Evolutionary conservation across 2,113 vertebrate species (phyloP).

Genomic region (Triplophysa dalaica): DNA sequence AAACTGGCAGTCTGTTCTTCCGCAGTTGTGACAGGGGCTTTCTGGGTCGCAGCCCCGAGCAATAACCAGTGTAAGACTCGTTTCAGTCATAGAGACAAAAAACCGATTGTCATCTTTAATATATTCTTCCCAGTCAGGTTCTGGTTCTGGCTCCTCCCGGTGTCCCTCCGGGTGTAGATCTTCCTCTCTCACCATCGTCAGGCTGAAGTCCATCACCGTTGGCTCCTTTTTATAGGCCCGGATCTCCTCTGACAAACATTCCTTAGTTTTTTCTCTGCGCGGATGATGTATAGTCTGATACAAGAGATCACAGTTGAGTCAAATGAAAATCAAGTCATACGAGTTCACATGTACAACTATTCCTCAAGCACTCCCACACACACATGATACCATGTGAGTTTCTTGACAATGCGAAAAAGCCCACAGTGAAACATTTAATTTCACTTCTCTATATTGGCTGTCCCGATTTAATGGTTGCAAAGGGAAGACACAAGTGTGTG

Average conservation of each 20-base stretch:
- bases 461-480: neutral
- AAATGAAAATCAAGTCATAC: neutral
- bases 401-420: neutral
- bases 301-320: neutral
- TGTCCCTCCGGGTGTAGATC: constrained; percentile 8
- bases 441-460: neutral
- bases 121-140: neutral
- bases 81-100: constrained; percentile 67
- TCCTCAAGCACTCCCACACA: neutral
- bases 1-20: constrained; percentile 51
- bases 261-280: neutral
- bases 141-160: neutral
- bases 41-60: constrained; percentile 58
- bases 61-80: constrained; percentile 62
- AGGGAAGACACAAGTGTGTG: no score
- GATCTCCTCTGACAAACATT: constrained; percentile 41
- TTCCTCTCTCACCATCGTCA: constrained; percentile 62
- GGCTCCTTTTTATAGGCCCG: constrained; percentile 58
- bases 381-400: neutral
- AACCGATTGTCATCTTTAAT: constrained; percentile 44
- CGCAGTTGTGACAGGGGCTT: constrained; percentile 50
- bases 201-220: constrained; percentile 53
- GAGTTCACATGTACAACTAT: neutral
- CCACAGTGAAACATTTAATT: neutral
- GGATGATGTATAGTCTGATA: constrained; percentile 67